Evolutionary conservation across 2,113 vertebrate species (phyloP), one percentile per base, ranked within the genome.

Genomic region (Solea solea): DNA sequence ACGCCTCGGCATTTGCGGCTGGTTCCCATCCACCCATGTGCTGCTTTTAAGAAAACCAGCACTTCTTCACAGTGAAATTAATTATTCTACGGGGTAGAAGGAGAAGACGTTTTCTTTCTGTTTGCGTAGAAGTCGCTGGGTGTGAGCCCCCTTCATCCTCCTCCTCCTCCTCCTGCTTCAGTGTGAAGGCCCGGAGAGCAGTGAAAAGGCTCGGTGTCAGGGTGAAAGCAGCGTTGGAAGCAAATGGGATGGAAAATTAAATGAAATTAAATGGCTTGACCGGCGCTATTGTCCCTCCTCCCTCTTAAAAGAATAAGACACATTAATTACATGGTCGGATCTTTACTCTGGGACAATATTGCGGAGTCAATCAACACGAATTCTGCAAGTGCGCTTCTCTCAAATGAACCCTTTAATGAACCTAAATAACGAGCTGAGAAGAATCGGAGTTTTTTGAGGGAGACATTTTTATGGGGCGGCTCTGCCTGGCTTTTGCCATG

Each of bases 201-300:
- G 89, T 96, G 92, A 96, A 96, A 88, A 95, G 94, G 82, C 93
- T 94, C 92, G 77, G 93, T 95, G 95, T 95, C 94, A 95, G 94
- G 94, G 93, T 92, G 95, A 95, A 95, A 93, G 94, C 94, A 94
- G 94, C 93, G 95, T 96, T 95, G 93, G 92, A 83, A 95, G 95
- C 94, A 95, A 98, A 98, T 98, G 96, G 96, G 96, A 97, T 96
- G 97, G 96, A 98, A 97, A 97, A 98, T 97, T 95, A 96, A 98
- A 98, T 97, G 95, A 98, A 96, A 97, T 97, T 94, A 97, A 96
- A 98, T 96, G 95, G 95, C 94, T 94, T 96, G 95, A 98, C 96
- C 94, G 94, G 90, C 90, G 86, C 90, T 95, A 96, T 98, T 99
- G 96, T 97, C 88, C 93, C 89, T 89, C 51, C 12, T 77, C 56